Evolutionary conservation across 2,797 vertebrate species (phyloP).

Genomic region (Propithecus deckenii): DNA sequence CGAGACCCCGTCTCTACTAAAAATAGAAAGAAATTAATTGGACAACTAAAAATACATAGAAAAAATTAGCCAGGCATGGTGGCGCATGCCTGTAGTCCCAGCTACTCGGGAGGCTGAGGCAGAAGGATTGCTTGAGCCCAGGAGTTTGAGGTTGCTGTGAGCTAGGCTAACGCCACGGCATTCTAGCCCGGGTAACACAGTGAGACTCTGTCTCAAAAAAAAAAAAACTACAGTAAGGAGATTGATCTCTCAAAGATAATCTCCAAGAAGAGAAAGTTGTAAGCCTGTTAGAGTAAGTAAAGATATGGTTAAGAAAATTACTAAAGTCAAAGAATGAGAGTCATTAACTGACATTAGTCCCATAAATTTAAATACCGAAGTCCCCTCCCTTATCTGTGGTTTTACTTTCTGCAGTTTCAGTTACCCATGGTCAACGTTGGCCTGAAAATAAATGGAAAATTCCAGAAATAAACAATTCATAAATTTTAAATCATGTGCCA

Average conservation of each 20-base stretch:
- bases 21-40: no score
- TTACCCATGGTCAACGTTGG: background rate
- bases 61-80: no score
- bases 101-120: no score
- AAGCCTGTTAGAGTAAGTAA: slow-evolving; percentile 13
- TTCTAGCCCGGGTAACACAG: no score
- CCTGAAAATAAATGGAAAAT: background rate
- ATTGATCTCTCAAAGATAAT: slow-evolving; percentile 38
- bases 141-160: no score
- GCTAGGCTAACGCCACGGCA: no score
- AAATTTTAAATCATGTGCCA: background rate
- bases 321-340: background rate
- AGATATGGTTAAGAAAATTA: slow-evolving; percentile 36
- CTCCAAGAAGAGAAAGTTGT: slow-evolving; percentile 14
- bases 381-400: background rate
- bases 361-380: slow-evolving; percentile 47
- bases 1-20: no score
- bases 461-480: background rate
- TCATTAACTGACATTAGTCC: background rate
- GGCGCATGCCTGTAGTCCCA: no score
- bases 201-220: no score
- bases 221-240: slow-evolving; percentile 32
- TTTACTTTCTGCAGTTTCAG: background rate
- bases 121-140: no score
- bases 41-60: no score